Conservation (phyloP, 2,113 vertebrate species). For the Hypocryptadius cinnamomeus region DNA sequence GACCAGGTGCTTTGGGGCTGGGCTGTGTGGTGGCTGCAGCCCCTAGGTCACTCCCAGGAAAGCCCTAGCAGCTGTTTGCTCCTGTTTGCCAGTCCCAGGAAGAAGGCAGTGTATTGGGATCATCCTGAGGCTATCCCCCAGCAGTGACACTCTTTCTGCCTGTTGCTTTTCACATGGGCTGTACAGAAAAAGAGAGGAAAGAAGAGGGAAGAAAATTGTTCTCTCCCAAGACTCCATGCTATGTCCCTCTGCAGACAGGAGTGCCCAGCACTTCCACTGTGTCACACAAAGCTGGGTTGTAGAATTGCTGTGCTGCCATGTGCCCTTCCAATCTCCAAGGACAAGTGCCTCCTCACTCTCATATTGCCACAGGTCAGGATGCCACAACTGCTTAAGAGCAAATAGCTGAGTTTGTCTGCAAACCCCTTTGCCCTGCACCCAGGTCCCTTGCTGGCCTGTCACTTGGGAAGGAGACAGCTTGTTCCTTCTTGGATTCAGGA, state of each 20-base stretch:
- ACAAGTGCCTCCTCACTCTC: not conserved
- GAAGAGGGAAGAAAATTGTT: not conserved
- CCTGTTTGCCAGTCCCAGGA: not conserved
- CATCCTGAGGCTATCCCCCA: not conserved
- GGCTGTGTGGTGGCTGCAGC: not conserved
- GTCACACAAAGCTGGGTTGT: not conserved
- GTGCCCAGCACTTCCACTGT: not conserved
- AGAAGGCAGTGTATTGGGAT: not conserved
- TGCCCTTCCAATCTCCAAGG: not conserved
- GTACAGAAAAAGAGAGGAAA: not conserved
- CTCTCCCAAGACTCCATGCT: not conserved
- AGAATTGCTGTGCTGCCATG: not conserved
- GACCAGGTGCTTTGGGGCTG: rapidly evolving
- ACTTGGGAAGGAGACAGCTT: not conserved
- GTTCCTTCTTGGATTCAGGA: not conserved
- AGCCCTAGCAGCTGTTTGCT: not conserved
- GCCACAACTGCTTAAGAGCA: not conserved
- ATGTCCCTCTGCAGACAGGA: not conserved
- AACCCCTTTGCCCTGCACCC: not conserved
- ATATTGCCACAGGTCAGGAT: not conserved
- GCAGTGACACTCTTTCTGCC: not conserved
- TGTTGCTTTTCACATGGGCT: not conserved
- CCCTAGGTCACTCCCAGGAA: rapidly evolving
- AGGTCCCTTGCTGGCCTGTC: not conserved
- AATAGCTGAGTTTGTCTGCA: not conserved